Percentiles rank a stretch among this genome's conserved stretches.
These are phyloP conservation scores for Melipona beecheii DNA, from an alignment of 2,888 invertebrate species.

Conservation along the genomic window DNA sequence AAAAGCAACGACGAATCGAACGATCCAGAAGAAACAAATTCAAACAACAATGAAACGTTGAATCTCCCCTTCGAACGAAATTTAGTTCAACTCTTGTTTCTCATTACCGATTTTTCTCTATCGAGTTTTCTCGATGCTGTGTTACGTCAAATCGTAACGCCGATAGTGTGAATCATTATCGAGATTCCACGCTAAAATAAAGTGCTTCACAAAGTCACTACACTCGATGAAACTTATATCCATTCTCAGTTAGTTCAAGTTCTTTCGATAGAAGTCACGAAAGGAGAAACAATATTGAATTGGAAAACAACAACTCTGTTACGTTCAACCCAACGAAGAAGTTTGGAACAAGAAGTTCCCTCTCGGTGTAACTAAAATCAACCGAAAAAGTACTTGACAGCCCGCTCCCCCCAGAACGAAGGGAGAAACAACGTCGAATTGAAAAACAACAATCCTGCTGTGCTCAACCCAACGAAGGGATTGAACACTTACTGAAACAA, in stretches of 20 bases:
- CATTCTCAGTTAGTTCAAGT: background rate
- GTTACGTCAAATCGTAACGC: no score
- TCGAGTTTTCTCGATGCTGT: background rate
- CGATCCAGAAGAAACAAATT: background rate
- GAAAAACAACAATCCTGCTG: no score
- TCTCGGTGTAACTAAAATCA: background rate
- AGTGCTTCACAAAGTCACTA: no score
- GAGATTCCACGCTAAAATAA: background rate
- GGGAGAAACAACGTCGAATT: no score
- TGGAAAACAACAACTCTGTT: no score
- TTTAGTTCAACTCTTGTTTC: background rate
- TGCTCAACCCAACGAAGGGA: no score
- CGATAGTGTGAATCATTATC: background rate
- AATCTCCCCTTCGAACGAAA: background rate
- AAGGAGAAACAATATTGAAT: no score
- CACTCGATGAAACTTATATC: background rate
- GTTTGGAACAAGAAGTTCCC: background rate
- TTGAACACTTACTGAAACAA: background rate
- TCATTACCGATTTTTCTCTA: background rate
- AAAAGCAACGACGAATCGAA: background rate
- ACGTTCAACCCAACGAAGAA: no score
- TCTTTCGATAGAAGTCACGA: no score
- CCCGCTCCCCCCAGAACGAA: background rate
- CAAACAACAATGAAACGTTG: background rate
- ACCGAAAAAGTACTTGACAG: background rate